phyloP scores from a whole-genome alignment of 2,888 invertebrate species.

The Bibio marci region DNA sequence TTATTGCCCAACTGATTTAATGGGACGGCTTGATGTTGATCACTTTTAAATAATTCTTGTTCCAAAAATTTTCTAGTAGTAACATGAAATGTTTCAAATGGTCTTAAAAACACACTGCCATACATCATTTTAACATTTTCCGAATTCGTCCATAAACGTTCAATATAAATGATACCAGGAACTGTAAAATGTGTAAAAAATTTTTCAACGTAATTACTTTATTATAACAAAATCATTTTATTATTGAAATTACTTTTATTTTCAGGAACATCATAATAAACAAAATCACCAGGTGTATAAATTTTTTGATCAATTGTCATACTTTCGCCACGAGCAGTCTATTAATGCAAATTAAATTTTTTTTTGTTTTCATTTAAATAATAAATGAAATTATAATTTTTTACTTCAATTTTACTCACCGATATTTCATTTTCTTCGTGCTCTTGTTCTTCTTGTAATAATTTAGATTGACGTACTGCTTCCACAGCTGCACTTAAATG shows the following conservation, averaged over 20 bases:
- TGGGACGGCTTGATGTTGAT: slow-evolving; percentile 67
- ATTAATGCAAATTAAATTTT: slow-evolving; percentile 8
- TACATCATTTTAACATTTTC: slow-evolving; percentile 75
- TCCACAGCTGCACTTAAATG: slow-evolving; percentile 63
- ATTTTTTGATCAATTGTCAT: slow-evolving; percentile 61
- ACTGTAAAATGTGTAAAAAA: slow-evolving; percentile 29
- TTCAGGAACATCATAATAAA: slow-evolving; percentile 55
- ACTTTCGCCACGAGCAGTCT: slow-evolving; percentile 33
- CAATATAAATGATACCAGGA: slow-evolving; percentile 68
- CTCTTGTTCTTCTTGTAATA: slow-evolving; percentile 58
- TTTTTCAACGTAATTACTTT: neutral
- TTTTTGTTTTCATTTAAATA: neutral
- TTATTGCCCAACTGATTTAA: slow-evolving; percentile 71
- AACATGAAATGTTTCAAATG: slow-evolving; percentile 91
- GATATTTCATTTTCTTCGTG: slow-evolving; percentile 47
- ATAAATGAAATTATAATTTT: neutral
- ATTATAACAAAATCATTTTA: neutral
- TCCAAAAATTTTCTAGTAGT: slow-evolving; percentile 90
- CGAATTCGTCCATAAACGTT: slow-evolving; percentile 73
- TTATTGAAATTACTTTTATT: slow-evolving; percentile 19
- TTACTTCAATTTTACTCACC: slow-evolving; percentile 10
- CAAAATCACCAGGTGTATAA: slow-evolving; percentile 76
- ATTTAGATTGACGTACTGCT: slow-evolving; percentile 55
- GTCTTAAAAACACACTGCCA: slow-evolving; percentile 81
- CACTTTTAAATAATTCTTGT: slow-evolving; percentile 88